Conservation (phyloP, 2,113 vertebrate genomes). For the Lynx canadensis region DNA sequence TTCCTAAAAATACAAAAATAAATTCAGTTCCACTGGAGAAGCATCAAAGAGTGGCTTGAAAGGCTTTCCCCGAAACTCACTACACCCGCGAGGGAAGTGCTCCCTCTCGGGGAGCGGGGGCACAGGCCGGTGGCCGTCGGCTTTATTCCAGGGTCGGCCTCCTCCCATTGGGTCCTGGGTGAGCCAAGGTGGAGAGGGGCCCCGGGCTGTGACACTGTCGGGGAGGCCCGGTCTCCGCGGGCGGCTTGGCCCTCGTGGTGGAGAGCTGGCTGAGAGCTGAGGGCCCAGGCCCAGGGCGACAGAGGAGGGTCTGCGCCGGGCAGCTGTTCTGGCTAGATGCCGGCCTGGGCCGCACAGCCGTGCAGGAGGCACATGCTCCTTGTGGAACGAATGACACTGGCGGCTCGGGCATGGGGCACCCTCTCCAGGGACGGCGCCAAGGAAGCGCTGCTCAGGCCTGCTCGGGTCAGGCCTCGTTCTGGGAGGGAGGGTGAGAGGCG, state of each 20-base stretch:
- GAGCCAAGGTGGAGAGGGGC: neutral
- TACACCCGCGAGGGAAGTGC: neutral
- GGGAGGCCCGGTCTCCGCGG: accelerated
- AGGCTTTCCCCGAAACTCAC: neutral
- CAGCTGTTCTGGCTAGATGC: neutral
- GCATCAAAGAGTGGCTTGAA: conserved; percentile 42
- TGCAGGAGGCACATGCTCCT: neutral
- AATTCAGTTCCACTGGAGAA: conserved; percentile 70
- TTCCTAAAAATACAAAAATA: conserved; percentile 82
- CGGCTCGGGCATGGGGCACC: neutral
- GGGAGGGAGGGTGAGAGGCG: neutral
- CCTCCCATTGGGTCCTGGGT: neutral
- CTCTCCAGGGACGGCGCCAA: too few species aligned
- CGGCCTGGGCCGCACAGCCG: accelerated
- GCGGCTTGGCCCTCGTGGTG: neutral
- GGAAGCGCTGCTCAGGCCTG: neutral
- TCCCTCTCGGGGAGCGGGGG: neutral
- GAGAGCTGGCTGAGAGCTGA: neutral
- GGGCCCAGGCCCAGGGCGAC: neutral
- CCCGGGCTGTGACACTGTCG: neutral
- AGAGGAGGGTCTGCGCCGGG: neutral
- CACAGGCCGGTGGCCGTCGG: neutral
- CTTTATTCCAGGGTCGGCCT: neutral
- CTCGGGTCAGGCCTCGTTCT: neutral
- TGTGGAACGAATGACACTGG: neutral